Evolutionary conservation across 2,888 invertebrate species (phyloP).

Genomic region (Agrilus biguttatus): DNA sequence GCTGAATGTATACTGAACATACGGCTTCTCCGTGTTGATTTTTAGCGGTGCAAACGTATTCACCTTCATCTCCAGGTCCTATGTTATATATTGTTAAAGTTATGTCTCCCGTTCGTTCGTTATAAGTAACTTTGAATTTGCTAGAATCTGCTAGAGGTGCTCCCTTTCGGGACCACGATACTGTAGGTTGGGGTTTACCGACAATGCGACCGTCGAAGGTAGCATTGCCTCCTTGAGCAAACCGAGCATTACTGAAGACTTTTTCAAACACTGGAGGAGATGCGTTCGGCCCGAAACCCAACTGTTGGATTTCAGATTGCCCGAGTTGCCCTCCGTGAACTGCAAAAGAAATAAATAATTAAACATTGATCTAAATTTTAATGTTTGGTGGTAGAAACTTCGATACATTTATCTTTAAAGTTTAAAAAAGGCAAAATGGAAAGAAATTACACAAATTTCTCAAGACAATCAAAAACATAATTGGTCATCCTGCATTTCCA

Average conservation of each 20-base stretch:
- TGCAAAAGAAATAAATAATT: constrained; percentile 11
- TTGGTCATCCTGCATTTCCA: too few relatives aligned
- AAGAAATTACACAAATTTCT: too few relatives aligned
- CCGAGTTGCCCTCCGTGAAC: constrained; percentile 33
- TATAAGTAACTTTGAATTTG: constrained; percentile 83
- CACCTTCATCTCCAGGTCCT: constrained; percentile 91
- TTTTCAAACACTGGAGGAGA: constrained; percentile 92
- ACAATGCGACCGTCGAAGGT: constrained; percentile 83
- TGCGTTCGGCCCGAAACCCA: constrained; percentile 52
- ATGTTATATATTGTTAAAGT: constrained; percentile 86
- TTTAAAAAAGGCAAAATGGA: too few relatives aligned
- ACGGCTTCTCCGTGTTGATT: constrained; percentile 95
- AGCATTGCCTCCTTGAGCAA: constrained; percentile 88
- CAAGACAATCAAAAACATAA: too few relatives aligned
- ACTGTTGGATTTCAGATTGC: constrained; percentile 32
- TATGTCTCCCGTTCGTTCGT: constrained; percentile 49
- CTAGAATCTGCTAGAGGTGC: constrained; percentile 68
- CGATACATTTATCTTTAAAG: too few relatives aligned
- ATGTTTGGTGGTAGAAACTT: background rate
- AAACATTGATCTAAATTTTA: background rate
- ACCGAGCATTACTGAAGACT: constrained; percentile 86
- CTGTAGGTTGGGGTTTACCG: constrained; percentile 83
- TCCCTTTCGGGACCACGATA: constrained; percentile 82
- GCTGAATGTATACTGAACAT: constrained; percentile 88
- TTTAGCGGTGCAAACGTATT: constrained; percentile 88